Base-by-base conservation (phyloP, 2,113 vertebrate genomes). In the Potamarius usumacintae region DNA sequence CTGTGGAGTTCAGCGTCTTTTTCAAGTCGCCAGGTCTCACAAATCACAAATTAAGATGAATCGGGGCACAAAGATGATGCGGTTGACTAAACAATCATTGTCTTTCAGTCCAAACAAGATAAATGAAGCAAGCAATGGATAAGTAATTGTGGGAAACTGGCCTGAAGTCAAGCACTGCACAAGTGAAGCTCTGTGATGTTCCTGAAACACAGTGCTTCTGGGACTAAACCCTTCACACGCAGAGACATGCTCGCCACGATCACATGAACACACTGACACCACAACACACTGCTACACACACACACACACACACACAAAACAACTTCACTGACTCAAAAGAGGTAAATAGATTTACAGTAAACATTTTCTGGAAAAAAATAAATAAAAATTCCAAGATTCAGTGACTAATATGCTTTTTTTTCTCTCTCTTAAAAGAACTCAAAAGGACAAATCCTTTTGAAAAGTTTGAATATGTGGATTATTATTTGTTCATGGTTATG, bases 41-140 rank as follows among this genome's bases (percentile, higher is more conserved):
- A 88, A 86, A 88, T 85, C 25, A 90, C 96, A 96, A 97, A 95
- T 96, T 95, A 97, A 94, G 90, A 96, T 96, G 94, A 91, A 90
- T 22, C 83, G 89, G 74, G 17, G 91, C 90, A 91, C 87, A 92
- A 92, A 92, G 79, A 89, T 20, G 74, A 89, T 84, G 83, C 72
- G 92, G 88, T 90, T 90, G 65, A 87, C 90, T 90, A 92, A 92
- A 91, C 91, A 89, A 85, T 65, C 84, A 86, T 85, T 89, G 86
- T 86, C 79, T 84, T 84, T 79, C 60, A 88, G 30, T 79, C 77
- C 72, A 69, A 77, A 76, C 27, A 63, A 74, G 87, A 89, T 57
- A 87, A 86, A 76, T n/a, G 67, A 81, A 88, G 83, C 80, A 86
- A 67, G 83, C 69, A 81, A 81, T 34, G 84, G 67, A 57, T 9